phyloP scores from a whole-genome alignment of 2,888 invertebrate species.

The Drosophila stalkeri region DNA sequence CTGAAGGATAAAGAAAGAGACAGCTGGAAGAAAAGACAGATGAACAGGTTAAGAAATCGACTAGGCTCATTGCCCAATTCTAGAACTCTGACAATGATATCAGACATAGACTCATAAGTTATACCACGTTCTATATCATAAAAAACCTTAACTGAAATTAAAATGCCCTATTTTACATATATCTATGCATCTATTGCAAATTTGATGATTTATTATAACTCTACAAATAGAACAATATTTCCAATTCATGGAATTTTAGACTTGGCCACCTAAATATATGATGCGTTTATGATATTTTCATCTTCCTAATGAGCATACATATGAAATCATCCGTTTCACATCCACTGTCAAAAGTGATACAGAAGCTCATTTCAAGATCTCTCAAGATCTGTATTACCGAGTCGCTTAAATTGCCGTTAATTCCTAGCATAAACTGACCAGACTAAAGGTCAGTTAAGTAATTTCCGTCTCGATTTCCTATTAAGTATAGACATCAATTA shows the following conservation, averaged over 20 bases:
- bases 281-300: fast-evolving
- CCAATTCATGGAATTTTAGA: neutral
- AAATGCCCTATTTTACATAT: too few species aligned
- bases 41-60: too few species aligned
- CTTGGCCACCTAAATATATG: neutral
- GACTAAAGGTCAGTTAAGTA: slow-evolving; percentile 56
- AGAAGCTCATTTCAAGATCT: neutral
- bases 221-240: too few species aligned
- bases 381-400: neutral
- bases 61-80: too few species aligned
- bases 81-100: too few species aligned
- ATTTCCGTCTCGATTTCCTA: slow-evolving; percentile 71
- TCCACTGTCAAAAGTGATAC: neutral
- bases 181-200: too few species aligned
- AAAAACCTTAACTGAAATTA: too few species aligned
- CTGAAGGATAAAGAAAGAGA: too few species aligned
- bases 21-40: too few species aligned
- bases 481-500: slow-evolving; percentile 45
- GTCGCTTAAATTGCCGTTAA: slow-evolving; percentile 20
- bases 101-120: too few species aligned
- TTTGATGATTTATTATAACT: too few species aligned
- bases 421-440: slow-evolving; percentile 31
- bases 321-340: neutral
- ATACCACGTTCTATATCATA: too few species aligned
- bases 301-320: neutral